Evolutionary conservation across 2,888 invertebrate species (phyloP).

Genomic region (Melanargia galathea): DNA sequence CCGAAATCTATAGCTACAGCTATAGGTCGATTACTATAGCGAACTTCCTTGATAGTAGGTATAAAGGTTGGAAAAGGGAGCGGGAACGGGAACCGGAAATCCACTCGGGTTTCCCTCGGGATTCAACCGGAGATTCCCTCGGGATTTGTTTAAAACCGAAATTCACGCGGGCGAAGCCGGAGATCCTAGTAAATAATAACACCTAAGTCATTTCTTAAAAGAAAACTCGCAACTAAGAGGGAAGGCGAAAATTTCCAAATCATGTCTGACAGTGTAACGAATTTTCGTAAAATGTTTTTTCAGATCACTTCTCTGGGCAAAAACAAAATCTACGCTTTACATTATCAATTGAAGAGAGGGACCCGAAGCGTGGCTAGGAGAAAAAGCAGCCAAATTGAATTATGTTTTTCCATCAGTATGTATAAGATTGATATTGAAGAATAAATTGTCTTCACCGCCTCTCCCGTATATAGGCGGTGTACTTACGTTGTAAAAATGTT

Average conservation of each 20-base stretch:
- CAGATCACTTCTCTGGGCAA: constrained; percentile 3
- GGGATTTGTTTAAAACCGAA: no score
- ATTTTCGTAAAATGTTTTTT: constrained; percentile 1
- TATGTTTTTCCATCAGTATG: constrained; percentile 45
- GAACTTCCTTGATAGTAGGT: no score
- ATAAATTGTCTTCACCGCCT: constrained; percentile 45
- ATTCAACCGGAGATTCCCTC: no score
- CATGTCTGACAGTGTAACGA: background rate
- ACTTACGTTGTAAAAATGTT: constrained; percentile 37
- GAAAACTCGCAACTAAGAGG: no score
- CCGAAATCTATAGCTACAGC: no score
- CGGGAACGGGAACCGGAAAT: no score
- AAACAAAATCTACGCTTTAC: constrained; percentile 34
- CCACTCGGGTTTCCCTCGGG: no score
- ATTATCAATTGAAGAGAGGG: constrained; percentile 26
- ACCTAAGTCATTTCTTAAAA: no score
- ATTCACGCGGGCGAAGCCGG: no score
- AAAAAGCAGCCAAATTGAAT: constrained; percentile 44
- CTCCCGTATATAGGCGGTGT: constrained; percentile 32
- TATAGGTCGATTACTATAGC: no score
- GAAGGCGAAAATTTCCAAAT: background rate
- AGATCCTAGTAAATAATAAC: no score
- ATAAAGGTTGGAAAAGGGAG: no score
- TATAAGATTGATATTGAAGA: constrained; percentile 46
- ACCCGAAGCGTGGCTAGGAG: constrained; percentile 29